A percentile compares a stretch with the other conserved stretches of the same genome.
Conservation (phyloP, 2,113 vertebrate genomes). For the Hemiprocne comata region DNA sequence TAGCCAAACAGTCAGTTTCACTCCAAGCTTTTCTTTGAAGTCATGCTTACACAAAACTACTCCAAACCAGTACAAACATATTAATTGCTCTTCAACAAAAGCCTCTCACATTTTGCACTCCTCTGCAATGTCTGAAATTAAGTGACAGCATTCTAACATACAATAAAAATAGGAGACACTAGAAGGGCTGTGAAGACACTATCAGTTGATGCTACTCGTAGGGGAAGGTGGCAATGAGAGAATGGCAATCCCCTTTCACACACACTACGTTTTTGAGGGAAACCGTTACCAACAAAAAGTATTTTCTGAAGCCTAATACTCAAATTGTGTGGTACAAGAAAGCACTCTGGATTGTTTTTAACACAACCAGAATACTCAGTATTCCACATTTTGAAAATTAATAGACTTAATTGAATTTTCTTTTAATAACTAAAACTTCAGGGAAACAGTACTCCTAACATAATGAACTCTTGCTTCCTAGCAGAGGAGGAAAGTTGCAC, state of each 20-base stretch:
- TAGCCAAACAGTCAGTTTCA: background rate
- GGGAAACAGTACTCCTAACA: background rate
- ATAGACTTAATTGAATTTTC: background rate
- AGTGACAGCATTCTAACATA: background rate
- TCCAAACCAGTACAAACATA: background rate
- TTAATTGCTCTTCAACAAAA: background rate
- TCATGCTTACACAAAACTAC: background rate
- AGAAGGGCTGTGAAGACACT: background rate
- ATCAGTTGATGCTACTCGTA: background rate
- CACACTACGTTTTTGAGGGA: background rate
- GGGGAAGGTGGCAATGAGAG: background rate
- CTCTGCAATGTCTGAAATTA: background rate
- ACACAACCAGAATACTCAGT: background rate
- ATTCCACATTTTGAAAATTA: background rate
- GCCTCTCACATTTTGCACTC: background rate
- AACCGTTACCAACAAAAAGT: background rate
- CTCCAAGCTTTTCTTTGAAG: background rate
- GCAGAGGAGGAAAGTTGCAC: background rate
- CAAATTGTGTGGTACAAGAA: background rate
- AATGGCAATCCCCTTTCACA: rapidly evolving
- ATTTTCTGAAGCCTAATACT: background rate
- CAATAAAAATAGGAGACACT: background rate
- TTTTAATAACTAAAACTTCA: background rate
- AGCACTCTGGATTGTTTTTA: background rate
- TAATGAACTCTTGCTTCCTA: background rate